Conservation (phyloP, 2,888 invertebrate genomes). For the Macropis europaea region DNA sequence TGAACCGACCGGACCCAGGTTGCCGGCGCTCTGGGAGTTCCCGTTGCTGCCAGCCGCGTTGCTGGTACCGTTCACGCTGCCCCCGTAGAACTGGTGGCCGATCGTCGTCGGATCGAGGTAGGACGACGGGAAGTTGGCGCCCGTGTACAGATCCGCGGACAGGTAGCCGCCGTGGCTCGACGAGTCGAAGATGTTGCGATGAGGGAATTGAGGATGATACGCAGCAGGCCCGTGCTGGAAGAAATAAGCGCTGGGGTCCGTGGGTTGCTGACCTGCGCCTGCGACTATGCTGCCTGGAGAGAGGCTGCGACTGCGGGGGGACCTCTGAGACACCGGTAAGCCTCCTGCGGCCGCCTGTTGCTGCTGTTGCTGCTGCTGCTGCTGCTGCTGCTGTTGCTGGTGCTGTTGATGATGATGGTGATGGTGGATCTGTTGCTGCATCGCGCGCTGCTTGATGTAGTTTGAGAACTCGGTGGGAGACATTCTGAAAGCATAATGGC, state of each 20-base stretch:
- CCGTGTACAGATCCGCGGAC: slow-evolving; percentile 73
- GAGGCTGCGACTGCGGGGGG: slow-evolving; percentile 82
- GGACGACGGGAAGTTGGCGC: slow-evolving; percentile 77
- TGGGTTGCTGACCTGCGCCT: slow-evolving; percentile 66
- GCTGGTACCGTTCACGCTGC: slow-evolving; percentile 60
- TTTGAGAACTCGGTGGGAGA: slow-evolving; percentile 98
- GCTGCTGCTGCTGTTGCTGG: slow-evolving; percentile 79
- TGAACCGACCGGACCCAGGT: slow-evolving; percentile 74
- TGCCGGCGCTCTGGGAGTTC: slow-evolving; percentile 54
- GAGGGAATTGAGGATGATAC: slow-evolving; percentile 82
- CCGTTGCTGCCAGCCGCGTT: slow-evolving; percentile 53
- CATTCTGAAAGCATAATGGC: slow-evolving; percentile 84
- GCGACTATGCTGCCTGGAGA: slow-evolving; percentile 82
- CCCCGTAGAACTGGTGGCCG: slow-evolving; percentile 80
- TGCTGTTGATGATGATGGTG: slow-evolving; percentile 81
- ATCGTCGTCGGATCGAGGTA: slow-evolving; percentile 79
- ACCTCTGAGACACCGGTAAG: slow-evolving; percentile 82
- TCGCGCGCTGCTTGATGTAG: slow-evolving; percentile 96
- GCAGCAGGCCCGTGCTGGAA: slow-evolving; percentile 81
- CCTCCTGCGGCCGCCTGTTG: slow-evolving; percentile 74
- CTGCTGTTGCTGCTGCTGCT: slow-evolving; percentile 77
- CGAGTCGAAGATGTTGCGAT: slow-evolving; percentile 82
- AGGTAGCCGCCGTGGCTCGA: slow-evolving; percentile 79
- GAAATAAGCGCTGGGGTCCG: slow-evolving; percentile 84
- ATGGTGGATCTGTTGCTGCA: slow-evolving; percentile 89